Base-by-base conservation (phyloP, 2,797 vertebrate genomes). In the Parambassis ranga region DNA sequence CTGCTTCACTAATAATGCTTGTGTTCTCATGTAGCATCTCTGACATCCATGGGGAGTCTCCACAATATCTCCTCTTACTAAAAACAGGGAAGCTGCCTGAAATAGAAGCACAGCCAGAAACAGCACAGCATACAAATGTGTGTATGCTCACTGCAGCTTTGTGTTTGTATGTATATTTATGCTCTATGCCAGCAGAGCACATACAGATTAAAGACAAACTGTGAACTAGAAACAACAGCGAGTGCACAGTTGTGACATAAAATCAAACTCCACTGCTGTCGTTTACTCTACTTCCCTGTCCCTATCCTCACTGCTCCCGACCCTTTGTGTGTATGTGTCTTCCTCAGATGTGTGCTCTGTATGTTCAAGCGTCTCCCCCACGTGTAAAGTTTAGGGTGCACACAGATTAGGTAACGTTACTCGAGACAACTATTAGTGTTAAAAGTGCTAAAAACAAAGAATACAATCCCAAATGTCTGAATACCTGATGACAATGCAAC, bases 41-140 rank as follows among this genome's bases (percentile, higher is more conserved):
- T 38, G 13, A 31, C 22, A 43, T 74, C 71, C 66, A 70, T 50
- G 52, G 37, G 51, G 70, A 55, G 27, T 48, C 39, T 73, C 36
- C 22, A 10, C 50, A 52, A 39, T 46, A 63, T 69, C 42, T 71
- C 11, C 27, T 55, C 32, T 71, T 46, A 31, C 62, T 30, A 42
- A 71, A 59, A 71, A 65, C 62, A 49, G 60, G 53, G 32, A 58
- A 61, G 31, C 42, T 48, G 32, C 44, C 26, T 32, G 24, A 62
- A 72, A 79, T 75, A 66, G 57, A 67, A 71, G 53, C 49, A 24
- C n/a, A 42, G 53, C 8, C 33, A 23, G 23, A 58, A 60, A 59
- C 32, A 6, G 51, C 33, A 48, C 37, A 7, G 55, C 52, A 71
- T 73, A 71, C 53, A 48, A 58, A 68, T 68, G 28, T 35, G 20